Conservation (phyloP, 2,113 vertebrate genomes). For the Microcebus jonahi region DNA sequence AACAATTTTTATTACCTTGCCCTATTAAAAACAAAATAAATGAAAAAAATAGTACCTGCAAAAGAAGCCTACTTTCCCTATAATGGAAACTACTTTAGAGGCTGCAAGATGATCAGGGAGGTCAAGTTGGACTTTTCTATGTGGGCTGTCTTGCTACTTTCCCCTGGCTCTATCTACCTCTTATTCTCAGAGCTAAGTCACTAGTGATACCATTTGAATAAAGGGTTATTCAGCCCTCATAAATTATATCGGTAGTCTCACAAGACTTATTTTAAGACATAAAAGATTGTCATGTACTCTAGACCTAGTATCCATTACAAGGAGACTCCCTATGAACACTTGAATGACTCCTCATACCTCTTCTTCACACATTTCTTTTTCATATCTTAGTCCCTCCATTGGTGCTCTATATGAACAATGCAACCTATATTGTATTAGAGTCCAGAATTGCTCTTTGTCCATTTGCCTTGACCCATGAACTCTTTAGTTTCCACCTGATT, state of each 20-base stretch:
- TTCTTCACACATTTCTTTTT: neutral
- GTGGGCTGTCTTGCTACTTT: neutral
- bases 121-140: neutral
- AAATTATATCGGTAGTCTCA: neutral
- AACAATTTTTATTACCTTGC: neutral
- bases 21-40: neutral
- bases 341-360: too few species aligned
- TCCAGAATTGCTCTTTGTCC: neutral
- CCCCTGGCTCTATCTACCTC: neutral
- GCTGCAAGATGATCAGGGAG: neutral
- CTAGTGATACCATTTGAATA: neutral
- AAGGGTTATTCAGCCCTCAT: neutral
- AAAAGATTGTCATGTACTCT: neutral
- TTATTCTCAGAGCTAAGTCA: neutral
- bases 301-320: neutral
- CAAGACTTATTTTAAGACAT: neutral
- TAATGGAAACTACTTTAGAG: neutral
- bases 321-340: neutral
- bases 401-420: neutral
- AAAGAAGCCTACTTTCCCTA: neutral
- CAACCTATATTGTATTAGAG: neutral
- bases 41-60: neutral
- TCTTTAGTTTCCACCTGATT: neutral
- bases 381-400: neutral
- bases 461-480: neutral